Base-by-base conservation (phyloP, 1,140 invertebrate genomes). In the Brachionus rotundiformis region DNA sequence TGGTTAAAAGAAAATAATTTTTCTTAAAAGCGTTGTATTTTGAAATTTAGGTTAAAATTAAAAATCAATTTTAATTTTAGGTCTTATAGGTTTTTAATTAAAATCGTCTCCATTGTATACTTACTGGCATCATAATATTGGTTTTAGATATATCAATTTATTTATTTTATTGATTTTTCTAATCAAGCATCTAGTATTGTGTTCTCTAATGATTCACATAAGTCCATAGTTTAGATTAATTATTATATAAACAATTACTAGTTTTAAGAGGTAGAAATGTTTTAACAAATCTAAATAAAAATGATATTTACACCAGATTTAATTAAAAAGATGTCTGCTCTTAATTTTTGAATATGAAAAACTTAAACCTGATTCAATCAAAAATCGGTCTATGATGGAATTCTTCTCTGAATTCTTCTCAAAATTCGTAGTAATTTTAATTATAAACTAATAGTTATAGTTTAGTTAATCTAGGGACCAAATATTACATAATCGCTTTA, bases 401-500 rank as follows among this genome's bases (percentile, higher is more conserved):
- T n/a, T n/a, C n/a, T n/a, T n/a, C n/a, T n/a, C n/a, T n/a, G 63
- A 11, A 68, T 36, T 68, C 36, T 33, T 68, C 36, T 68, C 63
- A 68, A 68, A 11, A 68, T 33, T 68, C 36, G 19, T 68, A 68
- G 27, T 68, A 68, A 33, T 68, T 68, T 3, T 39, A 68, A 68
- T 68, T 68, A 39, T 68, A 33, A 68, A 68, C 63, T 68, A 68
- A 68, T 39, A 44, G 33, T 73, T 73, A 25, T 25, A 44, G 36
- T 73, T 47, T 73, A 25, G 36, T 44, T 13, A 41, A 73, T 73
- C 68, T 25, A 73, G 68, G 68, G 16, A 23, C 25, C 39, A 44
- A 44, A 19, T 73, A 73, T 73, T 73, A 29, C 68, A 73, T 73
- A 73, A 73, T 44, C 0, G 23, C 44, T 73, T 73, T 44, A 44